Conservation (phyloP, 2,113 vertebrate species). For the Nyctibius bracteatus region DNA sequence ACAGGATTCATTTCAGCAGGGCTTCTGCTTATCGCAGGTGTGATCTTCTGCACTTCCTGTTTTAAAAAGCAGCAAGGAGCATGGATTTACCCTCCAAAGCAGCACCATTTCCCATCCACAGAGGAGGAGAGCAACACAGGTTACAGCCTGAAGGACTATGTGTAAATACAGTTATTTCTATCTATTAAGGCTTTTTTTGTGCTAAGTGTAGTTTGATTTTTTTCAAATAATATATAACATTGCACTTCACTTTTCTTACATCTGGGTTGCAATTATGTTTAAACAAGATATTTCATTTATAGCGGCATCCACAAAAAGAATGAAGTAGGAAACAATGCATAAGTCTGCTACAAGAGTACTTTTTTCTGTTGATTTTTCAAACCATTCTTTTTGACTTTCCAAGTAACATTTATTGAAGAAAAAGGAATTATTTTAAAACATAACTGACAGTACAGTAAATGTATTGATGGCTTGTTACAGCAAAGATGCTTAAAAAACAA, state of each 20-base stretch:
- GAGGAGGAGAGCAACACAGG: slow-evolving; percentile 77
- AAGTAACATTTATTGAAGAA: background rate
- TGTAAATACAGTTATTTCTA: slow-evolving; percentile 69
- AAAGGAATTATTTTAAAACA: background rate
- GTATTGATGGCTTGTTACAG: background rate
- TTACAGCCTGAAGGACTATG: slow-evolving; percentile 92
- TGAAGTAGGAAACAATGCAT: background rate
- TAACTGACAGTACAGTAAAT: background rate
- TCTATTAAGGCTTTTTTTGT: background rate
- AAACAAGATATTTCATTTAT: background rate
- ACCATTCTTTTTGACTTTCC: background rate
- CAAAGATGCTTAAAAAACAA: background rate
- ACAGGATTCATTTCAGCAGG: slow-evolving; percentile 87
- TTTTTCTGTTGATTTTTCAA: background rate
- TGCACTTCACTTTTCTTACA: background rate
- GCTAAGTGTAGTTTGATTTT: background rate
- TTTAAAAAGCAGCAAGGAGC: slow-evolving; percentile 76
- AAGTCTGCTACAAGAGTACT: background rate
- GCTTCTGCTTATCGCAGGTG: slow-evolving; percentile 85
- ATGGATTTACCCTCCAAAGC: slow-evolving; percentile 74
- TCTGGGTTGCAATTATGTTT: background rate
- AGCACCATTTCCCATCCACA: slow-evolving; percentile 69
- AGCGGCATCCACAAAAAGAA: background rate
- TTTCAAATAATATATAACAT: background rate
- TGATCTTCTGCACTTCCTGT: slow-evolving; percentile 89